phyloP scores from a whole-genome alignment of 2,888 invertebrate genomes.

The Cepaea hortensis region DNA sequence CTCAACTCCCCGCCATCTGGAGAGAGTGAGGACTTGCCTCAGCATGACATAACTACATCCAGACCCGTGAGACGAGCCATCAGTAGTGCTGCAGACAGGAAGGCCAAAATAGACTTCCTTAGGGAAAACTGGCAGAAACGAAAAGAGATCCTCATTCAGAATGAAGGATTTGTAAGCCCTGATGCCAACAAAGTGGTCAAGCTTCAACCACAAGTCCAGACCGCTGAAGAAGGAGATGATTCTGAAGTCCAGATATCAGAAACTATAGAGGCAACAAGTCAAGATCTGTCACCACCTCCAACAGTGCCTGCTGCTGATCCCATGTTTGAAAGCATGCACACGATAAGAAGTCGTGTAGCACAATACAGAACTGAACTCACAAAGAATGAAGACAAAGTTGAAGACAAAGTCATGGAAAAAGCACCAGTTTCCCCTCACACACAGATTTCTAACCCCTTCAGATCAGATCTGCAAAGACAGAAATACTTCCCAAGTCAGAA shows the following conservation, averaged over 20 bases:
- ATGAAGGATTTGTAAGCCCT: slow-evolving; percentile 47
- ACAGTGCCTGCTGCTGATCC: slow-evolving; percentile 1
- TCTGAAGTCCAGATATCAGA: too few relatives aligned
- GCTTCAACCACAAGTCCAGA: too few relatives aligned
- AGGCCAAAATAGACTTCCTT: slow-evolving; percentile 51
- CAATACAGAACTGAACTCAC: slow-evolving; percentile 23
- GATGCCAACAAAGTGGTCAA: not conserved
- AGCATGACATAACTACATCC: not conserved
- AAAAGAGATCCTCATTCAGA: slow-evolving; percentile 53
- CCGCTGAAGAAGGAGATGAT: too few relatives aligned
- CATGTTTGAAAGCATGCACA: not conserved
- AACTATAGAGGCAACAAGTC: not conserved
- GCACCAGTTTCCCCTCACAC: not conserved
- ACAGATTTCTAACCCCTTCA: not conserved
- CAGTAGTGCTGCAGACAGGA: slow-evolving; percentile 46
- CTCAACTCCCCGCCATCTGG: not conserved
- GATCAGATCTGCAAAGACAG: not conserved
- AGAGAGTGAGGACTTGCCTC: not conserved
- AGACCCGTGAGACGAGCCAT: slow-evolving; percentile 43
- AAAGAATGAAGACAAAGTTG: not conserved
- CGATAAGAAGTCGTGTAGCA: not conserved
- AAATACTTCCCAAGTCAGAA: not conserved
- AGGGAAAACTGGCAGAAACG: slow-evolving; percentile 52
- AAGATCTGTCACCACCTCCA: not conserved
- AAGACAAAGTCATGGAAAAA: not conserved